Conservation (phyloP, 1,140 invertebrate species). For the Archegozetes longisetosus region DNA sequence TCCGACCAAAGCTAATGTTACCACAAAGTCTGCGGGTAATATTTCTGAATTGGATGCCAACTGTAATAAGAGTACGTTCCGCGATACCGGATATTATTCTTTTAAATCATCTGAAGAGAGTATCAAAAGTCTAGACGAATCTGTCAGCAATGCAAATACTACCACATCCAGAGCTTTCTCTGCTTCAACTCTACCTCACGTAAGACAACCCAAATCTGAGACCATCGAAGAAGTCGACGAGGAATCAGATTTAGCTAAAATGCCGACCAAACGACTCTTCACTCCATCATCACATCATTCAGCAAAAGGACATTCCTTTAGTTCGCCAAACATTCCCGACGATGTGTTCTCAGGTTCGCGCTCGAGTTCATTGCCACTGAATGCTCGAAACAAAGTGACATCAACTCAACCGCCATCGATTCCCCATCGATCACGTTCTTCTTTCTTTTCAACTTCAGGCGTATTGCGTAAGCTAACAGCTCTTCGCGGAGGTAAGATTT, state of each 20-base stretch:
- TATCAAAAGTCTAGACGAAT: conserved; percentile 19
- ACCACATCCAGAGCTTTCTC: neutral
- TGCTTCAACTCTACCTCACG: neutral
- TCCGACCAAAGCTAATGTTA: neutral
- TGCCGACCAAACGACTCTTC: neutral
- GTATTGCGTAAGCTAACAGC: conserved; percentile 21
- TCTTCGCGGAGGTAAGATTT: conserved; percentile 14
- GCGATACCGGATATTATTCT: conserved; percentile 23
- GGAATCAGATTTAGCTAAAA: neutral
- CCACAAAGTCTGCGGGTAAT: conserved; percentile 20
- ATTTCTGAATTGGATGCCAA: conserved; percentile 20
- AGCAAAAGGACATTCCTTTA: neutral
- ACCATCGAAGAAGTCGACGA: conserved; percentile 23
- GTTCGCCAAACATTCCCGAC: neutral
- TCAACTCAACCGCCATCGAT: neutral
- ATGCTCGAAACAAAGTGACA: neutral
- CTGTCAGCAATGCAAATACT: neutral
- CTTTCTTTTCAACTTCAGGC: conserved; percentile 22
- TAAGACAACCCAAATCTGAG: conserved; percentile 17
- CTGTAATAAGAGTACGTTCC: conserved; percentile 8
- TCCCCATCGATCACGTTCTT: conserved; percentile 12
- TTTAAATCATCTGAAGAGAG: conserved; percentile 17
- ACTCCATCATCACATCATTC: neutral
- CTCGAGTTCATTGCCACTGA: neutral
- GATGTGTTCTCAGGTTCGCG: too few species aligned